Evolutionary conservation across 1,140 invertebrate genomes (phyloP).

Genomic region (Conus betulinus): DNA sequence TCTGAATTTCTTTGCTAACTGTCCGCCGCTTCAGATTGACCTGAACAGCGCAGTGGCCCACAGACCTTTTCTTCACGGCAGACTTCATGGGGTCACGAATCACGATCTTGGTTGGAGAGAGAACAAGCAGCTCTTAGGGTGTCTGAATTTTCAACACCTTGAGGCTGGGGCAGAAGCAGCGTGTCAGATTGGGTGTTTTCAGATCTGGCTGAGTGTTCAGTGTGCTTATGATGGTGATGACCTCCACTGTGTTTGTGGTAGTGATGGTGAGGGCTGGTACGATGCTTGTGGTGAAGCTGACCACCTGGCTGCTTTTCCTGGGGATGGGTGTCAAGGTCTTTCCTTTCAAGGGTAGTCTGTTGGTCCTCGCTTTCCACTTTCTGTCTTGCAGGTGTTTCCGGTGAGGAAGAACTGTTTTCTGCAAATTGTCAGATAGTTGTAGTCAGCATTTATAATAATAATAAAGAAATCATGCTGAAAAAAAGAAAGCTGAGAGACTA

Average conservation of each 20-base stretch:
- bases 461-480: too few relatives aligned
- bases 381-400: not conserved
- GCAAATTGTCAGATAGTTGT: not conserved
- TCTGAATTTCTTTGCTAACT: constrained; percentile 50
- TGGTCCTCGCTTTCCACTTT: not conserved
- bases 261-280: constrained; percentile 47
- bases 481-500: too few relatives aligned
- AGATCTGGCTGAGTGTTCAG: not conserved
- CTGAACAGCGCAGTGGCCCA: constrained; percentile 56
- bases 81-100: constrained; percentile 48
- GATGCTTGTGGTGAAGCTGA: constrained; percentile 40
- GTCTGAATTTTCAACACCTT: not conserved
- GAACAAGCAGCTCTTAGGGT: constrained; percentile 39
- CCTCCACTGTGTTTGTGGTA: constrained; percentile 57
- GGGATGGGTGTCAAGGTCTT: not conserved
- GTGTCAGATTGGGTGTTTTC: not conserved
- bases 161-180: not conserved
- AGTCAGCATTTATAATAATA: too few relatives aligned
- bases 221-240: constrained; percentile 47
- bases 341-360: not conserved
- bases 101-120: constrained; percentile 47
- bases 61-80: constrained; percentile 18
- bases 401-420: not conserved
- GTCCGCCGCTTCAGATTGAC: constrained; percentile 63
- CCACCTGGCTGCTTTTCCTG: constrained; percentile 12